Evolutionary conservation across 2,888 invertebrate species (phyloP).

Genomic region (Oegoconia quadripuncta): DNA sequence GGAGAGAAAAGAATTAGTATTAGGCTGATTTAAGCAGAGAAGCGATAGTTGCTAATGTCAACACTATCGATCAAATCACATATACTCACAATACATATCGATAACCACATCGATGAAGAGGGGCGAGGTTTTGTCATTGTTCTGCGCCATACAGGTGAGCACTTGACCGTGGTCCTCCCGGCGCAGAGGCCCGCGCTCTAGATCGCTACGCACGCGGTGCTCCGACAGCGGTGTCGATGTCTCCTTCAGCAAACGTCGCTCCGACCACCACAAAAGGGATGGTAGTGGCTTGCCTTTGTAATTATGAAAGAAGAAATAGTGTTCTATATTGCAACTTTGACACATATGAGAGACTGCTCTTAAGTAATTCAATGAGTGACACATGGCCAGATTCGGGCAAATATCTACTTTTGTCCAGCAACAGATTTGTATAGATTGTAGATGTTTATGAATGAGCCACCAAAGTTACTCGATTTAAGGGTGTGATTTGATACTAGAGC

Average conservation of each 20-base stretch:
- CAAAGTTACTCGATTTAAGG: too few relatives aligned
- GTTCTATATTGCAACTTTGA: too few relatives aligned
- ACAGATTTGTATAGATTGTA: too few relatives aligned
- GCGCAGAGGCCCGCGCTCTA: constrained; percentile 80
- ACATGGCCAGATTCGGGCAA: too few relatives aligned
- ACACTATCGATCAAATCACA: not conserved
- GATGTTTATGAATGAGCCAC: too few relatives aligned
- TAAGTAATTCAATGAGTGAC: too few relatives aligned
- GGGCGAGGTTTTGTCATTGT: constrained; percentile 83
- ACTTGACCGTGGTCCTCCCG: constrained; percentile 82
- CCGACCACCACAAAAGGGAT: constrained; percentile 83
- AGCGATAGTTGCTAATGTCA: too few relatives aligned
- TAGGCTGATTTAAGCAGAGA: not conserved
- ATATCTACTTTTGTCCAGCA: too few relatives aligned
- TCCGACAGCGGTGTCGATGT: constrained; percentile 80
- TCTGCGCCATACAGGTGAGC: constrained; percentile 83
- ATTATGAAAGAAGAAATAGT: too few relatives aligned
- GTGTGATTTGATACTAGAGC: too few relatives aligned
- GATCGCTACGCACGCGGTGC: constrained; percentile 81
- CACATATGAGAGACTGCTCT: too few relatives aligned
- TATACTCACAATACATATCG: constrained; percentile 83
- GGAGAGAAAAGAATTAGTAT: too few relatives aligned
- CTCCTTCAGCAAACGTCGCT: constrained; percentile 80
- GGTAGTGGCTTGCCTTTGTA: constrained; percentile 83
- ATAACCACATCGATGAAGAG: constrained; percentile 82